Base-by-base conservation (phyloP, 2,797 vertebrate genomes). In the Gobionotothen gibberifrons region DNA sequence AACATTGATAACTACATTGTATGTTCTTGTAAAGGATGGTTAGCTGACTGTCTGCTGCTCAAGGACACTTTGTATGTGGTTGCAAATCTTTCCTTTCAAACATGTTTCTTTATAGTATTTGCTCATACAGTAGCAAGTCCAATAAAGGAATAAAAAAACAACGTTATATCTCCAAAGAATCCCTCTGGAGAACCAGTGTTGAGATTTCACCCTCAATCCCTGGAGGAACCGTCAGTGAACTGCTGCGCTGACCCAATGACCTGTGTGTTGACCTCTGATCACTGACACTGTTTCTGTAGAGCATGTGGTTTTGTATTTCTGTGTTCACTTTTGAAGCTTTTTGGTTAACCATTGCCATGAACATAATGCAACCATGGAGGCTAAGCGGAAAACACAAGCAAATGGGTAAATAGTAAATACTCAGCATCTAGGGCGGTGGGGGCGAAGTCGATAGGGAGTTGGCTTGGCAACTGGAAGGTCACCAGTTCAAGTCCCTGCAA, bases 211-310 rank as follows among this genome's bases (percentile, higher is more conserved):
- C 48, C 48, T 42, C 6, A 0, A 21, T 69, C 77, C 56, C 72
- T 29, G 5, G 40, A 68, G 79, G 67, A 72, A 46, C 46, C 29
- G 29, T 69, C 79, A 76, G 36, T 59, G 61, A 73, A 60, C 22
- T 57, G 32, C 10, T 61, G 56, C 8, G 9, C 21, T 71, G 69
- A 84, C 58, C 69, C 22, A 36, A 9, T 39, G 67, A 79, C 60
- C 43, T 36, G 3, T 43, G 9, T n/a, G 19, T 6, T 72, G 53
- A 78, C 32, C 63, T 72, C 42, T 52, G 14, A 54, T 66, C 52
- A 39, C 29, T 32, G 40, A 10, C 19, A 52, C 13, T 3, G 11
- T 14, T 7, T 46, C 21, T 67, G 13, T 36, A n/a, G 15, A 54
- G 5, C 36, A 59, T 46, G 42, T 55, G 16, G 46, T 44, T 43